Percentiles rank a stretch among this genome's conserved stretches.
Conservation (phyloP, 2,113 vertebrate genomes). For the Odontesthes bonariensis region DNA sequence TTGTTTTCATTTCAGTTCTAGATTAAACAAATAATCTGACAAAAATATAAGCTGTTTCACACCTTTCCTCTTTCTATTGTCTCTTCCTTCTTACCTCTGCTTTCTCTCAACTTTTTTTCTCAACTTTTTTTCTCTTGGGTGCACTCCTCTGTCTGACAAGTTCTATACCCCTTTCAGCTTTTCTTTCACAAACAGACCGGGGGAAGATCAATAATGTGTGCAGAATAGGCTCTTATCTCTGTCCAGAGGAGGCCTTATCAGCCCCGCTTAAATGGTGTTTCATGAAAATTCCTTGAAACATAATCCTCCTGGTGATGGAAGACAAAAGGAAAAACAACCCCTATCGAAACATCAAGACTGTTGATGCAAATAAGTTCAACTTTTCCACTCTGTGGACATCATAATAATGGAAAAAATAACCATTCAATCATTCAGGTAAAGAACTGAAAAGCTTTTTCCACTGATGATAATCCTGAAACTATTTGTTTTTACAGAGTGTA, state of each 20-base stretch:
- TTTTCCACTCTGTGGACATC: conserved; percentile 63
- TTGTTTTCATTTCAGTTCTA: background rate
- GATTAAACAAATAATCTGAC: background rate
- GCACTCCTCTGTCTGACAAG: conserved; percentile 63
- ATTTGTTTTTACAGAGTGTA: conserved; percentile 26
- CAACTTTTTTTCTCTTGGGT: conserved; percentile 46
- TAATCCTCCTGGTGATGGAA: conserved; percentile 67
- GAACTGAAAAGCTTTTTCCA: conserved; percentile 21
- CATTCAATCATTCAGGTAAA: conserved; percentile 12
- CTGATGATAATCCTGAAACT: conserved; percentile 50
- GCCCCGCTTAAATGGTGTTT: conserved; percentile 75
- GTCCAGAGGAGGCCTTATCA: conserved; percentile 73
- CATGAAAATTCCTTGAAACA: conserved; percentile 74
- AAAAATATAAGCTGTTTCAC: background rate
- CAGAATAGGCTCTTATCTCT: conserved; percentile 75
- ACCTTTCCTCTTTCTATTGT: background rate
- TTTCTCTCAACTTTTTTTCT: conserved; percentile 43
- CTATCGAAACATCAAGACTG: conserved; percentile 68
- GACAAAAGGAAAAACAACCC: conserved; percentile 66
- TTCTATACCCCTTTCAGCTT: conserved; percentile 67
- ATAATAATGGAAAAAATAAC: conserved; percentile 37
- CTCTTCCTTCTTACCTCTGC: conserved; percentile 25
- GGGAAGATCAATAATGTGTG: conserved; percentile 77
- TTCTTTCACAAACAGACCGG: conserved; percentile 74
- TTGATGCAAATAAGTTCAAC: conserved; percentile 66